These are phyloP conservation scores for Heliconius ethilla DNA, from an alignment of 2,888 invertebrate species.

Conservation along the genomic window DNA sequence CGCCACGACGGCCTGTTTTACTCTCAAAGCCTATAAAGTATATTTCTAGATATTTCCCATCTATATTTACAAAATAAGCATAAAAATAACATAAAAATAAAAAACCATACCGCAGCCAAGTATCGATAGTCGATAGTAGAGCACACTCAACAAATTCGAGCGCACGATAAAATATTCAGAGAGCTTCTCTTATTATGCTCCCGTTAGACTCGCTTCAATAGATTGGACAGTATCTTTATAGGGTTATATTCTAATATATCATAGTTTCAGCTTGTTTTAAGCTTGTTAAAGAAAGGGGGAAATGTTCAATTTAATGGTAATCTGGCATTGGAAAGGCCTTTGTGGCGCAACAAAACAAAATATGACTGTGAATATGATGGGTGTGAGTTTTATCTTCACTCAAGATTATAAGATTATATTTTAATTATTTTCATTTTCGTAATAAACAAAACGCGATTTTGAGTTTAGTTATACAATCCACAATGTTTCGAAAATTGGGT, in stretches of 20 bases:
- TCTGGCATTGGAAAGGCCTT: no score
- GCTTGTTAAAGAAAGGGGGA: background rate
- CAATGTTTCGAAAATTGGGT: no score
- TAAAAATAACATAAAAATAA: background rate
- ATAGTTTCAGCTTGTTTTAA: background rate
- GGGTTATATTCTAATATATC: background rate
- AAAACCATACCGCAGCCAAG: slow-evolving; percentile 7
- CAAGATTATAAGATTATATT: no score
- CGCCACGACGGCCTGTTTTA: no score
- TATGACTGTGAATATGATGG: no score
- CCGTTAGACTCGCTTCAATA: slow-evolving; percentile 24
- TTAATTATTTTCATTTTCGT: no score
- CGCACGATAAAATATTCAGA: slow-evolving; percentile 37
- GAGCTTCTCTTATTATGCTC: slow-evolving; percentile 35
- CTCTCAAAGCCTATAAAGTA: no score
- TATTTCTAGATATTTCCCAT: no score
- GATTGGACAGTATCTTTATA: slow-evolving; percentile 8
- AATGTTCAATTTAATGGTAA: background rate
- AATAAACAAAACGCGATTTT: no score
- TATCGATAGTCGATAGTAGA: slow-evolving; percentile 34
- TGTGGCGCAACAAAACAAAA: no score
- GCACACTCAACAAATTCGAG: slow-evolving; percentile 37
- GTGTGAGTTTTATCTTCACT: no score
- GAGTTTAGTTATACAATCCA: no score
- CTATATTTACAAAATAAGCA: background rate